These are phyloP conservation scores for Acanthosepion esculentum DNA, from an alignment of 2,888 invertebrate genomes.

Conservation along the genomic window DNA sequence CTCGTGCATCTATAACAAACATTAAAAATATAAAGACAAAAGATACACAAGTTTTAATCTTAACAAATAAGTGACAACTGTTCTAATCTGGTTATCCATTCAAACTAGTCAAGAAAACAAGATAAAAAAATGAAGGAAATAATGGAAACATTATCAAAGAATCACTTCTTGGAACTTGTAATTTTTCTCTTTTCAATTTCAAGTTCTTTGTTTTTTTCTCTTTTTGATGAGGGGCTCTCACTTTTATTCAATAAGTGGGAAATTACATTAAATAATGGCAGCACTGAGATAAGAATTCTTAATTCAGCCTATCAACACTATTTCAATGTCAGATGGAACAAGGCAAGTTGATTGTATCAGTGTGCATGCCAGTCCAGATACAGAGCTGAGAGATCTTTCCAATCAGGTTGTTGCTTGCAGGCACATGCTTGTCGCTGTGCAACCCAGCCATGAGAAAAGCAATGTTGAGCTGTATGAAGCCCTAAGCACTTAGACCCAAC, in stretches of 20 bases:
- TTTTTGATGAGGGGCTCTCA: neutral
- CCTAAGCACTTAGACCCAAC: neutral
- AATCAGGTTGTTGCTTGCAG: constrained; percentile 13
- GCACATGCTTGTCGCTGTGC: constrained; percentile 3
- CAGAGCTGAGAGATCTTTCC: neutral
- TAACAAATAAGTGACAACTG: neutral
- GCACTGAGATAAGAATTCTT: neutral
- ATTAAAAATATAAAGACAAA: neutral
- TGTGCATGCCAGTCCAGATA: neutral
- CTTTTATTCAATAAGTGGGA: neutral
- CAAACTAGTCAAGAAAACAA: neutral
- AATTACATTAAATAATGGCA: neutral
- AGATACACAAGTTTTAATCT: neutral
- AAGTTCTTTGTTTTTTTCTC: neutral
- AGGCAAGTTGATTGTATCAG: neutral
- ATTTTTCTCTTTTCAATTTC: neutral
- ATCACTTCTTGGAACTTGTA: neutral
- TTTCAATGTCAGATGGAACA: neutral
- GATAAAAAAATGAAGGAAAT: neutral
- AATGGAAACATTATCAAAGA: neutral
- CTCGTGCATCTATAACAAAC: neutral
- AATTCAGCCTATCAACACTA: neutral
- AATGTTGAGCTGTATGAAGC: neutral
- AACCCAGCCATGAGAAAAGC: constrained; percentile 5
- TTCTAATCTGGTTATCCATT: too few species aligned